phyloP scores from a whole-genome alignment of 2,797 vertebrate genomes.

The Ptychadena robeensis region DNA sequence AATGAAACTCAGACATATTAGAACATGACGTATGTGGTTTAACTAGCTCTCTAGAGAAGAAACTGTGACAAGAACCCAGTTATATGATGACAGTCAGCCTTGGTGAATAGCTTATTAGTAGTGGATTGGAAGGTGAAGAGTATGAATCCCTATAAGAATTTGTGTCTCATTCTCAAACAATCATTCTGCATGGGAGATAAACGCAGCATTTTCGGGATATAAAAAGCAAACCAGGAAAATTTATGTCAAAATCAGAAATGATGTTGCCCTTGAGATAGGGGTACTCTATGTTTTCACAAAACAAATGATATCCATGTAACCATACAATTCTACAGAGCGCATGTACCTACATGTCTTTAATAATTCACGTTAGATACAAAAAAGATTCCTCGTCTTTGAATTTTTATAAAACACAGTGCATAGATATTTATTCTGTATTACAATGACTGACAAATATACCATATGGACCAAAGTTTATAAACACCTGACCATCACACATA shows the following conservation, averaged over 20 bases:
- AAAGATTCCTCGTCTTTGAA: too few relatives aligned
- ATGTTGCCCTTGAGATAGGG: too few relatives aligned
- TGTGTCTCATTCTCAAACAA: neutral
- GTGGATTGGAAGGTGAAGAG: conserved; percentile 5
- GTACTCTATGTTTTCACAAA: too few relatives aligned
- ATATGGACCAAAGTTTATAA: too few relatives aligned
- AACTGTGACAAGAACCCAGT: conserved; percentile 11
- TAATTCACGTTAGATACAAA: too few relatives aligned
- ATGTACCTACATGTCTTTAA: too few relatives aligned
- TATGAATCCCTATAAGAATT: conserved; percentile 6
- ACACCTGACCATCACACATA: too few relatives aligned
- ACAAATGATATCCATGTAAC: too few relatives aligned
- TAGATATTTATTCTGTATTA: too few relatives aligned
- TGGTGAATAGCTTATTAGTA: conserved; percentile 34
- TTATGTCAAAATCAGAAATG: neutral
- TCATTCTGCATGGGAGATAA: conserved; percentile 9
- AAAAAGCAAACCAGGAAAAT: neutral
- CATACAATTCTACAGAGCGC: too few relatives aligned
- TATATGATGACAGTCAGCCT: conserved; percentile 29
- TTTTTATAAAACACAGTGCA: too few relatives aligned
- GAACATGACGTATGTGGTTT: neutral
- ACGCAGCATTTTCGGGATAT: neutral
- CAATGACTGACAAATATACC: too few relatives aligned
- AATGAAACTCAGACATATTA: neutral
- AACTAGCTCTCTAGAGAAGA: conserved; percentile 47